Evolutionary conservation across 2,113 vertebrate species (phyloP), one percentile per base, ranked within the genome.

Genomic region (Uria aalge): DNA sequence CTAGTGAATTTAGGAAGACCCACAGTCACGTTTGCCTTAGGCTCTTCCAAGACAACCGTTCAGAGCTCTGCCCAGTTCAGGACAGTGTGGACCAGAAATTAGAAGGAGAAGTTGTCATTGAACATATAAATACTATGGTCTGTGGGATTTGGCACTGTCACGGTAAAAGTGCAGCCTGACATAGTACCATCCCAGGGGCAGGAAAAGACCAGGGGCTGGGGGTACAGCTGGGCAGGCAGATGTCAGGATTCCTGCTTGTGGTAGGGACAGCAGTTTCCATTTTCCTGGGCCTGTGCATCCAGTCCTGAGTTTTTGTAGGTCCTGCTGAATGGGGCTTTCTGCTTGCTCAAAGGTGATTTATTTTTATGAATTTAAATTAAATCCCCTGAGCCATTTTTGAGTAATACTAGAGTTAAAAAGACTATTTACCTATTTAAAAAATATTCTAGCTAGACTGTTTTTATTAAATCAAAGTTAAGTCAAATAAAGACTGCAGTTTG

Each of bases 381-480:
- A 95, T 94, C 88, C 72, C n/a, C 71, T 69, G 52, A 85, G 78
- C 32, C 78, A 30, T 93, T 88, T 95, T 79, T 69, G 41, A 94
- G 43, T 94, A 93, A 90, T 82, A 71, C 85, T 90, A 80, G 88
- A 88, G 88, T 94, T 96, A 90, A 95, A 94, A 94, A 77, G 85
- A 15, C 81, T 88, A 64, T 85, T 93, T 94, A 92, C 57, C 41
- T 80, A 94, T 90, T 92, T 90, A 77, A 96, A 96, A 83, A 93
- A 62, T 93, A 80, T 71, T 85, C 88, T 59, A 83, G 85, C 59
- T 79, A 71, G 90, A 74, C 78, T 96, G 93, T 94, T 96, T 95
- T 93, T 41, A 96, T 95, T 96, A 88, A 97, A 95, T 96, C 93
- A 96, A 93, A 95, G 78, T 80, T 93, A 93, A 96, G 92, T 93